Evolutionary conservation across 2,113 vertebrate genomes (phyloP).

Genomic region (Ophthalmolycus amberensis): DNA sequence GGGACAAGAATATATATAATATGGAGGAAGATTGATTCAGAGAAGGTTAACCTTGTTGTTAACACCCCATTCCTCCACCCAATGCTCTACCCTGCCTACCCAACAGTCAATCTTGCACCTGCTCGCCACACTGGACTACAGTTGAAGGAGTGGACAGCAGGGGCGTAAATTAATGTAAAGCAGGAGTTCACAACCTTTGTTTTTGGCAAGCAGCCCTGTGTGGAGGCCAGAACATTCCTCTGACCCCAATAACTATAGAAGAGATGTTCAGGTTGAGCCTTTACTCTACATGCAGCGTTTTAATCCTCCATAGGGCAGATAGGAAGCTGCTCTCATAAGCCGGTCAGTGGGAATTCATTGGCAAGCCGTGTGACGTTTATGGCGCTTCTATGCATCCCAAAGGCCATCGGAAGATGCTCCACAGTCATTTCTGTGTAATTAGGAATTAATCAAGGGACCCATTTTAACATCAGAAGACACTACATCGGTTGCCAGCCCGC

Average conservation of each 20-base stretch:
- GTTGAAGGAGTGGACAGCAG: slow-evolving; percentile 28
- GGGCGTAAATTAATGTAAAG: slow-evolving; percentile 25
- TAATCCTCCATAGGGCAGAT: slow-evolving; percentile 37
- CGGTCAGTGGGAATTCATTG: slow-evolving; percentile 47
- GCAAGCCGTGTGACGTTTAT: slow-evolving; percentile 51
- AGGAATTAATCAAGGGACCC: slow-evolving; percentile 66
- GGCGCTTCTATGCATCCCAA: slow-evolving; percentile 36
- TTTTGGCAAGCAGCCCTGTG: slow-evolving; percentile 7
- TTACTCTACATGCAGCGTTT: slow-evolving; percentile 18
- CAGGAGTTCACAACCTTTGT: slow-evolving; percentile 11
- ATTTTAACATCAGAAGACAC: slow-evolving; percentile 65
- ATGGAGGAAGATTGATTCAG: slow-evolving; percentile 39
- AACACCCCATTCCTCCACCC: slow-evolving; percentile 42
- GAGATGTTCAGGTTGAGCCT: slow-evolving; percentile 46
- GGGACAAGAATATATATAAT: slow-evolving; percentile 41
- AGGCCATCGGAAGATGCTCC: slow-evolving; percentile 53
- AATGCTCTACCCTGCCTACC: slow-evolving; percentile 2
- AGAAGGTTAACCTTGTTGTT: slow-evolving; percentile 56
- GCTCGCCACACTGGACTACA: slow-evolving; percentile 8
- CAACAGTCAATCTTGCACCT: slow-evolving; percentile 38
- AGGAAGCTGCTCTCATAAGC: slow-evolving; percentile 46
- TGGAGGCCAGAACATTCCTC: slow-evolving; percentile 24
- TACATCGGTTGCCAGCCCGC: slow-evolving; percentile 43
- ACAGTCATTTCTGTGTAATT: slow-evolving; percentile 69
- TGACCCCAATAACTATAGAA: slow-evolving; percentile 37